Percentiles rank a stretch among this genome's conserved stretches.
phyloP scores from a whole-genome alignment of 2,797 vertebrate species.

The Hydrophis major region DNA sequence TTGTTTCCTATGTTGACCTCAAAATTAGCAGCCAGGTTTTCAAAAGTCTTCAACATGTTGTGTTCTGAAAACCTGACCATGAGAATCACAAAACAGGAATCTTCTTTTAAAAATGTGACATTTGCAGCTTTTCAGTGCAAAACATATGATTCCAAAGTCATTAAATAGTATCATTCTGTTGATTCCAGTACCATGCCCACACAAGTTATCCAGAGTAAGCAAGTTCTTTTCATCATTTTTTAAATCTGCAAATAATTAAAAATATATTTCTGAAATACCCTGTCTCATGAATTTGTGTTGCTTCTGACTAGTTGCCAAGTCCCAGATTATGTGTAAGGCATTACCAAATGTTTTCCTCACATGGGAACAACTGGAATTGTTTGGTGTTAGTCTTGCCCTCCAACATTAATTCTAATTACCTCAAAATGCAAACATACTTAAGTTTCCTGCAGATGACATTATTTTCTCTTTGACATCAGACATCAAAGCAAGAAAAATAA shows the following conservation, averaged over 20 bases:
- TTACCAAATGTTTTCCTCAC: conserved; percentile 72
- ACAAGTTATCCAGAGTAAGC: conserved; percentile 21
- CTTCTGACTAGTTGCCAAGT: conserved; percentile 67
- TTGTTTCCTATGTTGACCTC: conserved; percentile 42
- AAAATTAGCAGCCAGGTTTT: conserved; percentile 3
- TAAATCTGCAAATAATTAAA: conserved; percentile 44
- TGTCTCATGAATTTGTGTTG: conserved; percentile 60
- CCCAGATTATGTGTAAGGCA: conserved; percentile 73
- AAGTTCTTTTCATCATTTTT: conserved; percentile 21
- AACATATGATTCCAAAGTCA: conserved; percentile 48
- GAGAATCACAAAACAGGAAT: conserved; percentile 33
- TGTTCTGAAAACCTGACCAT: conserved; percentile 53
- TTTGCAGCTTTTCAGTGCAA: conserved; percentile 47
- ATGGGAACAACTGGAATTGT: conserved; percentile 66
- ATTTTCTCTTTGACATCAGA: conserved; percentile 76
- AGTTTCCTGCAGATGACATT: conserved; percentile 74
- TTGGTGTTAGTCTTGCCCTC: conserved; percentile 69
- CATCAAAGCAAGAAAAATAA: conserved; percentile 79
- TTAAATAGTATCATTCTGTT: conserved; percentile 24
- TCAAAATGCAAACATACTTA: conserved; percentile 75
- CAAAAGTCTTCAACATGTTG: conserved; percentile 31
- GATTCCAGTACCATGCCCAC: conserved; percentile 44
- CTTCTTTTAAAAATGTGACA: conserved; percentile 53
- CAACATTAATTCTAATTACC: conserved; percentile 79
- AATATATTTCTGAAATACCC: conserved; percentile 63